Base-by-base conservation (phyloP, 2,113 vertebrate species). In the Hyperoodon ampullatus region DNA sequence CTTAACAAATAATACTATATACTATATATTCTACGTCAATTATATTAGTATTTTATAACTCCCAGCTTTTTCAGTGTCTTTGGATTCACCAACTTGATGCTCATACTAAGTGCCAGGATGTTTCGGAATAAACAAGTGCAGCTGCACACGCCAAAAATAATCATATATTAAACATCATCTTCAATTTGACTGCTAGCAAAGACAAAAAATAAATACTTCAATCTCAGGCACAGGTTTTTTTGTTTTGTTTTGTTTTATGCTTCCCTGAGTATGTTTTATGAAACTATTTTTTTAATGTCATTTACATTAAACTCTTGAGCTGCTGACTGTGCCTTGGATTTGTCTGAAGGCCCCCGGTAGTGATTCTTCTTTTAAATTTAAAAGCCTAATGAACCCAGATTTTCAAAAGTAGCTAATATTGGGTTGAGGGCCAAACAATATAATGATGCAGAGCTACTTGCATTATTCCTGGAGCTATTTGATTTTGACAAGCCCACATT, bases 401-500 rank as follows among this genome's bases (percentile, higher is more conserved):
- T 97, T 97, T 97, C 93, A 98, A 98, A 98, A 98, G 94, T 96
- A 97, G 98, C 97, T 99, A 98, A 98, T 98, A 98, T 98, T 98
- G 98, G 98, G 98, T 98, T 98, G 98, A 98, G 98, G 98, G 98
- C 98, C 98, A 99, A 99, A 98, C 98, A 98, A 98, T 98, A 97
- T 98, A 98, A 98, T 97, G 98, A 98, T 98, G 98, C 98, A 97
- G 98, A 98, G 98, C 98, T 98, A 97, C 98, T 98, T 98, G 98
- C 98, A 98, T 98, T 98, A 98, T 98, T 99, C 98, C 98, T 98
- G 97, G 98, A 98, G 98, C 98, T 98, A 99, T 99, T 98, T 98
- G 98, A 99, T 99, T 99, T 98, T 99, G 98, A 99, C 98, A 99
- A 98, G 98, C 98, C 98, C 98, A 98, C 98, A 99, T 99, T 99